phyloP scores from a whole-genome alignment of 1,140 invertebrate genomes.

The Caenorhabditis inopinata region DNA sequence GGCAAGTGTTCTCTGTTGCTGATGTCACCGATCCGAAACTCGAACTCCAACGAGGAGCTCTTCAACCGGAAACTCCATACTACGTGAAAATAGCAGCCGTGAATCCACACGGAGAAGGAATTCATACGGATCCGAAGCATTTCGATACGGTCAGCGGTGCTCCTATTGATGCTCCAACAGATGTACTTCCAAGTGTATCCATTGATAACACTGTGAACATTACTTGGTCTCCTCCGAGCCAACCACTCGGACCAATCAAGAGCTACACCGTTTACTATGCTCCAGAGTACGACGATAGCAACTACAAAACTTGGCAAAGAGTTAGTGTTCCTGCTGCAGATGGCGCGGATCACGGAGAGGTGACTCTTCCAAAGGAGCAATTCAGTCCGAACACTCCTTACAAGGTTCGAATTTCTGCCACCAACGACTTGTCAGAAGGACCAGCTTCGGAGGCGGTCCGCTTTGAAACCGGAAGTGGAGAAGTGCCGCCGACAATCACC shows the following conservation, averaged over 20 bases:
- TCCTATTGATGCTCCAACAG: conserved; percentile 62
- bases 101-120: conserved; percentile 60
- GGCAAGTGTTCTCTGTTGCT: conserved; percentile 58
- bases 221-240: conserved; percentile 56
- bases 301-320: conserved; percentile 61
- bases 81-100: conserved; percentile 62
- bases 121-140: conserved; percentile 52
- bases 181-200: conserved; percentile 56
- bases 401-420: conserved; percentile 58
- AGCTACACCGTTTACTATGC: conserved; percentile 61
- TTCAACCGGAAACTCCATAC: conserved; percentile 65
- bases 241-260: conserved; percentile 59
- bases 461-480: conserved; percentile 63
- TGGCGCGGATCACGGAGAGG: conserved; percentile 46
- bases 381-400: conserved; percentile 60
- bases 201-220: conserved; percentile 62
- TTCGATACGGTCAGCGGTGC: conserved; percentile 63
- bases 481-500: conserved; percentile 57
- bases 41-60: conserved; percentile 57
- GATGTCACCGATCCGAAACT: conserved; percentile 44
- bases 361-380: conserved; percentile 57
- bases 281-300: conserved; percentile 53
- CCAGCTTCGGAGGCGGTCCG: conserved; percentile 57
- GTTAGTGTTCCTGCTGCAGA: conserved; percentile 48
- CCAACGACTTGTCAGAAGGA: conserved; percentile 63